Conservation (phyloP, 2,888 invertebrate species). For the Pegoplata infirma region DNA sequence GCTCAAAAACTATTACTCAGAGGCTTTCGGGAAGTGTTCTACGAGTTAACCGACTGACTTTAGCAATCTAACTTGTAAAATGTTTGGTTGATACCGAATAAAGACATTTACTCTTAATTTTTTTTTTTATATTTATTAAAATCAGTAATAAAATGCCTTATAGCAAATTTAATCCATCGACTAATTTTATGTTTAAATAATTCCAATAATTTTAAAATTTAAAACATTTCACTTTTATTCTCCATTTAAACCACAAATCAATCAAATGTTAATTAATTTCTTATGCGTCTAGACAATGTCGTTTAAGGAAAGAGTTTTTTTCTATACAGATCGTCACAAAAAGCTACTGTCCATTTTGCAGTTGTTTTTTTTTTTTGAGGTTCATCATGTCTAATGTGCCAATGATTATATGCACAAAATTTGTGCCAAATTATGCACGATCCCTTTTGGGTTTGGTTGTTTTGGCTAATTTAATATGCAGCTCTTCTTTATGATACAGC, state of each 20-base stretch:
- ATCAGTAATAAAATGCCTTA: no score
- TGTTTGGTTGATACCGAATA: no score
- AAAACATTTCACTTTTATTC: background rate
- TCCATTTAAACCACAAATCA: constrained; percentile 32
- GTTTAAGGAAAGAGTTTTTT: background rate
- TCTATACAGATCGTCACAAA: constrained; percentile 23
- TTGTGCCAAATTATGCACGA: constrained; percentile 65
- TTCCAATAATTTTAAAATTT: background rate
- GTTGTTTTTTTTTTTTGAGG: constrained; percentile 13
- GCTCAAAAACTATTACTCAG: no score
- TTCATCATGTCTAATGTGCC: constrained; percentile 44
- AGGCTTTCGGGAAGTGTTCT: no score
- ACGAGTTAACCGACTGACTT: no score
- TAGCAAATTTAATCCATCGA: no score
- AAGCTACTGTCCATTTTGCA: constrained; percentile 30
- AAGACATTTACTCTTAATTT: no score
- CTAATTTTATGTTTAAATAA: background rate
- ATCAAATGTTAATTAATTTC: constrained; percentile 58
- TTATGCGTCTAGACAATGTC: constrained; percentile 63
- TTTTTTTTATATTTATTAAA: no score
- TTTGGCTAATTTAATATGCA: constrained; percentile 38
- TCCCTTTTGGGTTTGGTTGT: constrained; percentile 53
- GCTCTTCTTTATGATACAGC: constrained; percentile 32
- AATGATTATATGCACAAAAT: constrained; percentile 57
- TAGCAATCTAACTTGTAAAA: no score